These are phyloP conservation scores for Yasuhikotakia modesta DNA, from an alignment of 2,797 vertebrate genomes.

Conservation along the genomic window DNA sequence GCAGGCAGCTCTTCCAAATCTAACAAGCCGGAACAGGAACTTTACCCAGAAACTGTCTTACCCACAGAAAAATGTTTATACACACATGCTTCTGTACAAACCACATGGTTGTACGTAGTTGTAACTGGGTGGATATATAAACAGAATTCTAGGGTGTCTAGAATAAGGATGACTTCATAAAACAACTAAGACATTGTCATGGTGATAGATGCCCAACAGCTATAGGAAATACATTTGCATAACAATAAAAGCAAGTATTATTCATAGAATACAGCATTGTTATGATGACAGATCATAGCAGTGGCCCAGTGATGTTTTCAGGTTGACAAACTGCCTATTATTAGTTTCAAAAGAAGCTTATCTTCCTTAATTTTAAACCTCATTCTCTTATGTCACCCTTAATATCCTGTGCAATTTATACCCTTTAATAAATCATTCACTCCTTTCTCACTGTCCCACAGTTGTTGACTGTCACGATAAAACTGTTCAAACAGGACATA, in stretches of 20 bases:
- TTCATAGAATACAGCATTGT: background rate
- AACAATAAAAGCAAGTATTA: background rate
- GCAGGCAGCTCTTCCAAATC: background rate
- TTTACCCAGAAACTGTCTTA: background rate
- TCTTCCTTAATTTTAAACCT: background rate
- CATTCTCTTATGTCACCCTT: slow-evolving; percentile 5
- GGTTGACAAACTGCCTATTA: background rate
- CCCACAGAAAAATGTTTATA: background rate
- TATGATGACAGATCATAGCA: background rate
- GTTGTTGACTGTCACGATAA: background rate
- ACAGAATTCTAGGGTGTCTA: background rate
- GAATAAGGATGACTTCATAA: background rate
- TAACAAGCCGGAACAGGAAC: background rate
- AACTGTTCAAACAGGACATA: background rate
- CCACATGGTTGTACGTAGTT: background rate
- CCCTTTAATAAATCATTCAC: background rate
- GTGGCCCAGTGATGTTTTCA: background rate
- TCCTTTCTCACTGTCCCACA: background rate
- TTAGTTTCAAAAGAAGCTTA: background rate
- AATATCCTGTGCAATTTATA: slow-evolving; percentile 12
- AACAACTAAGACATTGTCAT: background rate
- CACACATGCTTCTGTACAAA: background rate
- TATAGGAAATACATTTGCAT: background rate
- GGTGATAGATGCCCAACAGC: too few species aligned
- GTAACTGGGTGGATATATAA: background rate